Percentiles rank a stretch among this genome's conserved stretches.
Conservation (phyloP, 2,113 vertebrate species). For the Catharus bicknelli region DNA sequence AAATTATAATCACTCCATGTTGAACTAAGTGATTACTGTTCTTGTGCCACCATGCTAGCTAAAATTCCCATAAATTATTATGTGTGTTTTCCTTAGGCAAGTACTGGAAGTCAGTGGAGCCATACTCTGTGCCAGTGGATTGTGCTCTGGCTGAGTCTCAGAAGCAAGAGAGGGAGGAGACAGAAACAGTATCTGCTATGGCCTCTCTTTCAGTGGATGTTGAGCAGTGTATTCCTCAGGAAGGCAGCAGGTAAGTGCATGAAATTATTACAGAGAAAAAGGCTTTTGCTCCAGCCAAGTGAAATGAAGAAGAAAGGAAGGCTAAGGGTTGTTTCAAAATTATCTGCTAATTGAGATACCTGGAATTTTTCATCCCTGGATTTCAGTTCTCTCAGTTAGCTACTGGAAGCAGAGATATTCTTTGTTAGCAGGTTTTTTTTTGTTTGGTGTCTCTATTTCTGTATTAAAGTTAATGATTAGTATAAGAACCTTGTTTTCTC, state of each 20-base stretch:
- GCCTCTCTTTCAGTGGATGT: conserved; percentile 81
- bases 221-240: conserved; percentile 68
- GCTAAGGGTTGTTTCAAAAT: neutral
- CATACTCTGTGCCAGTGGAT: conserved; percentile 63
- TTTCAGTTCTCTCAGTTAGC: neutral
- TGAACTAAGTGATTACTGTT: conserved; percentile 57
- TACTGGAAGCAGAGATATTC: neutral
- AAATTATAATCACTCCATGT: conserved; percentile 56
- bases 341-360: neutral
- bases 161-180: conserved; percentile 76
- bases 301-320: neutral
- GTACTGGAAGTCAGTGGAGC: conserved; percentile 81
- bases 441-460: neutral
- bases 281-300: neutral
- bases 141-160: conserved; percentile 74
- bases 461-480: neutral
- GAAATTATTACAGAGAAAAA: neutral
- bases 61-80: conserved; percentile 64
- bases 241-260: conserved; percentile 74
- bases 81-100: conserved; percentile 75
- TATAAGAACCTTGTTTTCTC: neutral
- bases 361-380: neutral
- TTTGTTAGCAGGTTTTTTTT: neutral
- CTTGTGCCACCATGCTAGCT: conserved; percentile 56
- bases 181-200: conserved; percentile 76